phyloP scores from a whole-genome alignment of 2,113 vertebrate genomes.

The Corythoichthys intestinalis region DNA sequence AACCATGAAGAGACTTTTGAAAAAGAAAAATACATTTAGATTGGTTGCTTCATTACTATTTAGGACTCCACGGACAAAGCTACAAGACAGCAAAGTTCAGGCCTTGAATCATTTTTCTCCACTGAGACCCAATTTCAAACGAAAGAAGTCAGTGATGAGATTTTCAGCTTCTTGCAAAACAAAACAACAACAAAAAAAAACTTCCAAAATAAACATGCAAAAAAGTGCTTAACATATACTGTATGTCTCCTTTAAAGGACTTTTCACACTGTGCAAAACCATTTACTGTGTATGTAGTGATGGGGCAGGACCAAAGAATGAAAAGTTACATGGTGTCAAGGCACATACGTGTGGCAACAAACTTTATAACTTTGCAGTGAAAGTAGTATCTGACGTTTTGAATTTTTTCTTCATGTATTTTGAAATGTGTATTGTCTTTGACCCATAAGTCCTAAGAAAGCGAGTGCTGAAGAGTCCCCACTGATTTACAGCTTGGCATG shows the following conservation, averaged over 20 bases:
- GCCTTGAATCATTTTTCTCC: neutral
- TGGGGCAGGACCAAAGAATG: no score
- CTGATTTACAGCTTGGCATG: neutral
- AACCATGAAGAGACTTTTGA: neutral
- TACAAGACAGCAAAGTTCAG: neutral
- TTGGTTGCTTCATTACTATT: no score
- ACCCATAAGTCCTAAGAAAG: neutral
- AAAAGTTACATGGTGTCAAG: no score
- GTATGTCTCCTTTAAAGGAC: no score
- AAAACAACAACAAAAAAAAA: neutral
- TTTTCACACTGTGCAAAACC: no score
- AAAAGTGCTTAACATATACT: no score
- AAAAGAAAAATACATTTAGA: neutral
- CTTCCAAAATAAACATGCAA: neutral
- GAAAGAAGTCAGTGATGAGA: neutral
- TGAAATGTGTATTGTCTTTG: neutral
- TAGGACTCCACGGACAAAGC: neutral
- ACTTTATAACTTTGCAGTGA: no score
- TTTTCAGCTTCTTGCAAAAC: neutral
- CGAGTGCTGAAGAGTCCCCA: neutral
- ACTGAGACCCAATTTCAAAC: neutral
- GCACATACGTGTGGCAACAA: no score
- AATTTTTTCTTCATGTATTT: neutral
- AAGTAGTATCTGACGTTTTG: neutral
- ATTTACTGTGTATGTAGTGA: no score